Percentiles rank a stretch among this genome's conserved stretches.
Conservation (phyloP, 2,888 invertebrate genomes). For the Nemapogon koenigi region DNA sequence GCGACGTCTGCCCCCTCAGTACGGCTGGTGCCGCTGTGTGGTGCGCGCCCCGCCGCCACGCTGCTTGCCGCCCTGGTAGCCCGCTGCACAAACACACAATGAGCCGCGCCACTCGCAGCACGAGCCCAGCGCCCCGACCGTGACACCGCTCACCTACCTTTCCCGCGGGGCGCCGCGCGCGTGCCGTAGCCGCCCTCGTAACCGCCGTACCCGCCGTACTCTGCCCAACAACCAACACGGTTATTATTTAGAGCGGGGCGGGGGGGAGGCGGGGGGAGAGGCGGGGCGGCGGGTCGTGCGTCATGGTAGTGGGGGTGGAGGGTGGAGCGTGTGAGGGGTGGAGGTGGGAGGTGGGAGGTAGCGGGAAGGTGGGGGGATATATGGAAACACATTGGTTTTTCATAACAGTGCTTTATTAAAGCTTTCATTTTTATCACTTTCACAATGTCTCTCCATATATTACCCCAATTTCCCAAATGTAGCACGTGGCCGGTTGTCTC, state of each 20-base stretch:
- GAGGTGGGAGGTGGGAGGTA: conserved; percentile 2
- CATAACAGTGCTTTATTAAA: conserved; percentile 74
- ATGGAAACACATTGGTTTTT: conserved; percentile 73
- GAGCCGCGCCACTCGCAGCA: conserved; percentile 9
- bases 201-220: conserved; percentile 87
- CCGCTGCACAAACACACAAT: conserved; percentile 17
- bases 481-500: conserved; percentile 35
- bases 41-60: conserved; percentile 76
- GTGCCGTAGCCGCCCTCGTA: conserved; percentile 90
- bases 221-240: conserved; percentile 68
- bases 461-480: conserved; percentile 71
- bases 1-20: conserved; percentile 70
- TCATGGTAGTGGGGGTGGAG: conserved; percentile 13
- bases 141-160: conserved; percentile 70
- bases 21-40: conserved; percentile 89
- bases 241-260: conserved; percentile 43
- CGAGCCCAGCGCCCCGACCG: not conserved
- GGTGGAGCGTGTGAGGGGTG: not conserved
- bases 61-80: conserved; percentile 86
- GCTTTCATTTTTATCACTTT: conserved; percentile 64
- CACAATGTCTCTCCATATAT: conserved; percentile 73
- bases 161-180: conserved; percentile 85
- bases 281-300: conserved; percentile 16
- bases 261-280: conserved; percentile 14
- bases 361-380: conserved; percentile 39